Percentiles rank a stretch among this genome's conserved stretches.
Evolutionary conservation across 1,140 invertebrate genomes (phyloP).

Genomic region (Augochlora pura): DNA sequence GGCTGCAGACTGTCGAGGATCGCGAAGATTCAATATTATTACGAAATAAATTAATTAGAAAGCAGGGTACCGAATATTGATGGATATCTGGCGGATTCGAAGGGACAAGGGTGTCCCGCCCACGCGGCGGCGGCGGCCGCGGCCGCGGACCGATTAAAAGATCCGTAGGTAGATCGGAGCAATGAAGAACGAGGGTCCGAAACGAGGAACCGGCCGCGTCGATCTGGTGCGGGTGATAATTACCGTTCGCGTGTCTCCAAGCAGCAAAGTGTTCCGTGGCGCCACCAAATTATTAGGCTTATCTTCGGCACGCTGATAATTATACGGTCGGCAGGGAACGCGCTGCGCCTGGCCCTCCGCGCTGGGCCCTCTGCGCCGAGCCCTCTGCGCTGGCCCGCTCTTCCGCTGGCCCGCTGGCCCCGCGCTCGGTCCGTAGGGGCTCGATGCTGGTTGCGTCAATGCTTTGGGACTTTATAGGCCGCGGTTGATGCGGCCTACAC

Average conservation of each 20-base stretch:
- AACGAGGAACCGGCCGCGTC: constrained; percentile 38
- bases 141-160: constrained; percentile 48
- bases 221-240: constrained; percentile 62
- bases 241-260: constrained; percentile 67
- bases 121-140: constrained; percentile 15
- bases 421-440: constrained; percentile 56
- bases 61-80: neutral
- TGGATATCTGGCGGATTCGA: neutral
- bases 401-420: too few relatives aligned
- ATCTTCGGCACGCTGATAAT: constrained; percentile 70
- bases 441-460: constrained; percentile 72
- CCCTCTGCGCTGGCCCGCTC: too few relatives aligned
- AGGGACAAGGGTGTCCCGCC: constrained; percentile 31
- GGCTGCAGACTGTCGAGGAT: too few relatives aligned
- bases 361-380: too few relatives aligned
- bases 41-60: neutral
- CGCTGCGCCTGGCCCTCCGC: neutral
- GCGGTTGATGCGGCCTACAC: constrained; percentile 64
- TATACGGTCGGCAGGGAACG: constrained; percentile 60
- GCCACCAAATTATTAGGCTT: constrained; percentile 76
- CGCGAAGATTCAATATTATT: too few relatives aligned
- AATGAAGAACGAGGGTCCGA: constrained; percentile 56
- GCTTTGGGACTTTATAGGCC: constrained; percentile 73
- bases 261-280: constrained; percentile 65
- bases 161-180: constrained; percentile 47